Evolutionary conservation across 2,888 invertebrate species (phyloP).

Genomic region (Pristionchus mayeri): DNA sequence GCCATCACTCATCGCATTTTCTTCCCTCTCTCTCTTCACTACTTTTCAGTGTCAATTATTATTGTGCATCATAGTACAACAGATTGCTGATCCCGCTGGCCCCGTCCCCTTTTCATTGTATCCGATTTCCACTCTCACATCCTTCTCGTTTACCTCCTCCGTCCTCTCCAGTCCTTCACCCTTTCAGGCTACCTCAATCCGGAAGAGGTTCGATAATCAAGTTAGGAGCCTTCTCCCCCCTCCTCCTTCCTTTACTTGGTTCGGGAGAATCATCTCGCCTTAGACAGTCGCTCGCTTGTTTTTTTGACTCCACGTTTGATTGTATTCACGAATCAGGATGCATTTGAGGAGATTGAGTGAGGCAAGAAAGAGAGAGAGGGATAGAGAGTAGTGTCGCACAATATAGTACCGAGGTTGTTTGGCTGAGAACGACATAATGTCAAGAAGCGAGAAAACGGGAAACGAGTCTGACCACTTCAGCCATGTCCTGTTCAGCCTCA

Average conservation of each 20-base stretch:
- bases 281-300: background rate
- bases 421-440: background rate
- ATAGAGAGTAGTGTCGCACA: constrained; percentile 6
- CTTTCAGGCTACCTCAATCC: background rate
- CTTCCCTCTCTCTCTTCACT: background rate
- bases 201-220: background rate
- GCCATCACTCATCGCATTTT: constrained; percentile 12
- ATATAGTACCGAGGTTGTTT: constrained; percentile 31
- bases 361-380: background rate
- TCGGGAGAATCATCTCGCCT: too few species aligned
- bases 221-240: background rate
- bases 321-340: background rate
- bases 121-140: background rate
- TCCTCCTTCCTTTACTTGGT: background rate
- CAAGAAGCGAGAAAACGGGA: background rate
- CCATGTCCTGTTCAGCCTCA: background rate
- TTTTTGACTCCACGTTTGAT: constrained; percentile 37
- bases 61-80: constrained; percentile 26
- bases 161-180: constrained; percentile 2
- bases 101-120: background rate
- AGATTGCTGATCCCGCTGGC: background rate
- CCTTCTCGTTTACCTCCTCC: constrained; percentile 14
- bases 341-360: background rate
- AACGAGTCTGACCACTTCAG: background rate
- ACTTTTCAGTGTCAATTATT: background rate